Percentiles rank a stretch among this genome's conserved stretches.
phyloP scores from a whole-genome alignment of 2,797 vertebrate genomes.

The Cuniculus paca region DNA sequence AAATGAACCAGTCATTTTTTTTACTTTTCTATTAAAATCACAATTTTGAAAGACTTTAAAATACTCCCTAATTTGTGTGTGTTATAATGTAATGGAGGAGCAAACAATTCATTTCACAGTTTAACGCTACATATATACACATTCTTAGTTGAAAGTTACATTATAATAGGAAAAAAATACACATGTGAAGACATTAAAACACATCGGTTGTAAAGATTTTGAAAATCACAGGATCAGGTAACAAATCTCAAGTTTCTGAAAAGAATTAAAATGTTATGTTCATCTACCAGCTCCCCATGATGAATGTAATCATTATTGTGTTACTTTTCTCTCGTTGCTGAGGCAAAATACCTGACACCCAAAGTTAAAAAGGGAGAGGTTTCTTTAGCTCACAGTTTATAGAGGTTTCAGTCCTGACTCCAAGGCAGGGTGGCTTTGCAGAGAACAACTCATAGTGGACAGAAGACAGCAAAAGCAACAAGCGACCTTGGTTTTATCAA shows the following conservation, averaged over 20 bases:
- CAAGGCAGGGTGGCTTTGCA: neutral
- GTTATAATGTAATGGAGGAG: neutral
- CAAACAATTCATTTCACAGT: neutral
- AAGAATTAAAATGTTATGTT: neutral
- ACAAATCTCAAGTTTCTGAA: neutral
- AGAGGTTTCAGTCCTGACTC: neutral
- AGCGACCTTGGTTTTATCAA: neutral
- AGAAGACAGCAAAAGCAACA: neutral
- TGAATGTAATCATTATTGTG: neutral
- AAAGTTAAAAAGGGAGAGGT: neutral
- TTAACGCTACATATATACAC: neutral
- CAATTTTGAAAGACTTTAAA: slow-evolving; percentile 15
- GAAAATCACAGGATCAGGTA: neutral
- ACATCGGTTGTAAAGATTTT: neutral
- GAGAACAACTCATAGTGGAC: neutral
- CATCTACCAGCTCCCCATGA: neutral
- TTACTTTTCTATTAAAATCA: slow-evolving; percentile 29
- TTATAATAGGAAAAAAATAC: neutral
- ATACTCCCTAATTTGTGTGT: neutral
- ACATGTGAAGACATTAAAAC: neutral
- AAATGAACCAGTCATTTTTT: neutral
- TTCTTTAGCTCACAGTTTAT: neutral
- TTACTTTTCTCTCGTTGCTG: neutral
- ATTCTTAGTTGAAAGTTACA: neutral
- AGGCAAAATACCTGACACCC: neutral